Evolutionary conservation across 2,888 invertebrate genomes (phyloP), one percentile per base, ranked within the genome.

Genomic region (Ochropleura leucogaster): DNA sequence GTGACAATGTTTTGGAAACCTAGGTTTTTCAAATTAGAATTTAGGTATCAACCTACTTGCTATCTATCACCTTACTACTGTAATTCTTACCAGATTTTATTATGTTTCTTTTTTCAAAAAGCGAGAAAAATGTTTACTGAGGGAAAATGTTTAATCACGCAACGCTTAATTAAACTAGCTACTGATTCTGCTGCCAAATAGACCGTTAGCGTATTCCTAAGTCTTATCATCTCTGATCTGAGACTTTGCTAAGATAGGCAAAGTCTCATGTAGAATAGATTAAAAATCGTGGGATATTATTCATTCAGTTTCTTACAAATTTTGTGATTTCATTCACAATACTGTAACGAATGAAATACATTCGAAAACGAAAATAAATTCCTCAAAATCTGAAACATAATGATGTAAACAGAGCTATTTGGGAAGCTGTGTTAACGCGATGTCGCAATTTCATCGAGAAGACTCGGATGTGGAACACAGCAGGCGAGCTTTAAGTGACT

Each of bases 381-480:
- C n/a, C 20, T 72, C 51, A 57, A 30, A 57, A 83, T 83, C n/a
- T 59, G 63, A 64, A 72, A 60, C 64, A 20, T 53, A 64, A 57
- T 74, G 40, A 74, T 71, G 71, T 69, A 80, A 79, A 75, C 68
- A 72, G 59, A 57, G 46, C 55, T 53, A 55, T 72, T 74, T 69
- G 66, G 72, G 70, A 73, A 69, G 47, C 51, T 53, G 20, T 74
- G 60, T 82, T 60, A 73, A 72, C 53, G 40, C 20, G 20, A 62
- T 85, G 78, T 80, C 74, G 72, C 77, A 84, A 80, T 76, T 60
- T 66, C 66, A 51, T 47, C 18, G 49, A 63, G 66, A 57, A 72
- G 72, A 74, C 44, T 60, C 63, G 67, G 59, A 83, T 82, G 76
- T 83, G 49, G 84, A 72, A 57, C 78, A 55, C 75, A 67, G 63